phyloP scores from a whole-genome alignment of 2,888 invertebrate genomes.

The Cheilosia impressa region DNA sequence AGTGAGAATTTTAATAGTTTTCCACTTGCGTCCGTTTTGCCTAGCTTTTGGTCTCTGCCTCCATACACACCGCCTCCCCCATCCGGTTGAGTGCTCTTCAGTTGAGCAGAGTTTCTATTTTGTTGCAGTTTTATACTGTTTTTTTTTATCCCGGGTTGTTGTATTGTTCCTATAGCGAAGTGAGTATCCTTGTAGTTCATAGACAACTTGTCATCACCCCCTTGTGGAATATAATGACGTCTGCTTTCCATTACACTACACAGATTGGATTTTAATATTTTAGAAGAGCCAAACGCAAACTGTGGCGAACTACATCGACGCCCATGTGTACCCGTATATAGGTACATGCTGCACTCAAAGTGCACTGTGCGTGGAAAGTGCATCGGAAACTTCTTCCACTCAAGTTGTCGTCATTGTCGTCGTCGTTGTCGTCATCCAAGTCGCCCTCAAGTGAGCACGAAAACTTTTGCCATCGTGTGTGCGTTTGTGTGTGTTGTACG shows the following conservation, averaged over 20 bases:
- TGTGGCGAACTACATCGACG: conserved; percentile 7
- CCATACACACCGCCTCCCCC: background rate
- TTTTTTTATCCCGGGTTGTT: conserved; percentile 11
- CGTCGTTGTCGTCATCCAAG: conserved; percentile 38
- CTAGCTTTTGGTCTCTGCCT: conserved; percentile 20
- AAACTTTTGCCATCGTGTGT: conserved; percentile 65
- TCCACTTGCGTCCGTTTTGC: conserved; percentile 56
- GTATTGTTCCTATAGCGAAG: conserved; percentile 53
- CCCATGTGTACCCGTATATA: background rate
- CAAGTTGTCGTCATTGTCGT: conserved; percentile 50
- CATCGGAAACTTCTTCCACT: conserved; percentile 69
- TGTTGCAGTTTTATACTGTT: conserved; percentile 18
- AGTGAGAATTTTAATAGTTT: conserved; percentile 65
- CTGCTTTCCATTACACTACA: conserved; percentile 73
- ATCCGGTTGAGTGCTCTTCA: conserved; percentile 39
- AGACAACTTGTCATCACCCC: conserved; percentile 65
- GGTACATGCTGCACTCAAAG: conserved; percentile 11
- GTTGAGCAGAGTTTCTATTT: conserved; percentile 50
- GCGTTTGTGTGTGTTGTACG: conserved; percentile 12
- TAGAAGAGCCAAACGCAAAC: conserved; percentile 45
- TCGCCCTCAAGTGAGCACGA: conserved; percentile 61
- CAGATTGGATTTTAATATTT: conserved; percentile 75
- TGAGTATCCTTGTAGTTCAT: conserved; percentile 69
- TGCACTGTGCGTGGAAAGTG: conserved; percentile 60
- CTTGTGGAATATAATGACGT: conserved; percentile 67